Evolutionary conservation across 2,113 vertebrate species (phyloP).

Genomic region (Misgurnus mizolepis): DNA sequence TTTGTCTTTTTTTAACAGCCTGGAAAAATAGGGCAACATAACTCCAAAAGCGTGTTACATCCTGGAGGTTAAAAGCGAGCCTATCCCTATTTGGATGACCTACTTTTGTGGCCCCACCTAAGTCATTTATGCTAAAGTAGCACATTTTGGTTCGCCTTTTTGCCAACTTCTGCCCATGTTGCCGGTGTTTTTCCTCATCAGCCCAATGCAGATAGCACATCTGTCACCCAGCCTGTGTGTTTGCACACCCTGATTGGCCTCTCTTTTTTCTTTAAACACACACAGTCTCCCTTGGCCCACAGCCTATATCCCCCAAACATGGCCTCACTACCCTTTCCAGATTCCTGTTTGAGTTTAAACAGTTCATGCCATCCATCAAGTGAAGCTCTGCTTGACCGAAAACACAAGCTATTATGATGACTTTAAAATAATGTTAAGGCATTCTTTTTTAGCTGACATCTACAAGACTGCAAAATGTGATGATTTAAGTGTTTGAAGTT

Average conservation of each 20-base stretch:
- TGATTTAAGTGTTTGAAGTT: not conserved
- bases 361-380: not conserved
- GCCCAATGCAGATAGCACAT: slow-evolving; percentile 44
- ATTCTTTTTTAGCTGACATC: not conserved
- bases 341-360: slow-evolving; percentile 37
- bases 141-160: slow-evolving; percentile 13
- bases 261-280: slow-evolving; percentile 29
- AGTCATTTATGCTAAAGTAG: slow-evolving; percentile 22
- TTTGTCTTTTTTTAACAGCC: not conserved
- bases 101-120: slow-evolving; percentile 53
- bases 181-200: slow-evolving; percentile 34
- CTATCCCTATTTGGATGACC: slow-evolving; percentile 53
- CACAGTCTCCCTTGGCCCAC: slow-evolving; percentile 30
- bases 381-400: not conserved
- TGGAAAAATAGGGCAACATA: not conserved
- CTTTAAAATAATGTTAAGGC: not conserved
- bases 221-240: slow-evolving; percentile 46
- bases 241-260: slow-evolving; percentile 46
- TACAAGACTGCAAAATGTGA: not conserved
- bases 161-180: slow-evolving; percentile 7
- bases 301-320: slow-evolving; percentile 36
- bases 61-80: slow-evolving; percentile 28
- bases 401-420: not conserved
- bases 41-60: slow-evolving; percentile 41
- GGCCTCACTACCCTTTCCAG: slow-evolving; percentile 34